These are phyloP conservation scores for Buceros bicornis DNA, from an alignment of 2,797 vertebrate species.

Conservation along the genomic window DNA sequence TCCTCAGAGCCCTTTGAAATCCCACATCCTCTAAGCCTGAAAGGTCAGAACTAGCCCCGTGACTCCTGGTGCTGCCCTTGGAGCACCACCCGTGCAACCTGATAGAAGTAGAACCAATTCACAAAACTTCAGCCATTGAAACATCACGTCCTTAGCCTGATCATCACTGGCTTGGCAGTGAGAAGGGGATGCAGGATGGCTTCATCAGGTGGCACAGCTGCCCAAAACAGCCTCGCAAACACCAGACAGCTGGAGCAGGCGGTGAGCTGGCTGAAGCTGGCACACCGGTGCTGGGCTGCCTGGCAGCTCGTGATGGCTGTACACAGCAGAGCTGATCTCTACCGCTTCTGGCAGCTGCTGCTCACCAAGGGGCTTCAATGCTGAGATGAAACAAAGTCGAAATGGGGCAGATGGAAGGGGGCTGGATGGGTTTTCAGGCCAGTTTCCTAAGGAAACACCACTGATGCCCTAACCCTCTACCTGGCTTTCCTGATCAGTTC, in stretches of 20 bases:
- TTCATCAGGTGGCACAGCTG: not conserved
- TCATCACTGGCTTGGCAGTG: not conserved
- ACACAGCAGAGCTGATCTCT: not conserved
- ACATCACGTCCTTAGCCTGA: not conserved
- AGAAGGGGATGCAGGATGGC: not conserved
- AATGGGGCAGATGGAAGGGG: not conserved
- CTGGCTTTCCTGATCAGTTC: not conserved
- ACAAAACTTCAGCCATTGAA: not conserved
- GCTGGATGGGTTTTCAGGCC: not conserved
- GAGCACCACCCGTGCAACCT: not conserved
- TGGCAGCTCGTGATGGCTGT: not conserved
- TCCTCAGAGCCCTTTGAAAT: constrained; percentile 50
- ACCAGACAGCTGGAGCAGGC: not conserved
- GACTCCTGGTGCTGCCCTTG: not conserved
- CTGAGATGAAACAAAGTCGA: not conserved
- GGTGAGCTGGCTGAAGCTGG: not conserved
- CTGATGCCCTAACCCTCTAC: not conserved
- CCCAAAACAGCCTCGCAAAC: not conserved
- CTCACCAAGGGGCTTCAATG: not conserved
- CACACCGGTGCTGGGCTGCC: not conserved
- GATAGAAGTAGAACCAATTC: not conserved
- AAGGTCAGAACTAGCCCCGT: constrained; percentile 37
- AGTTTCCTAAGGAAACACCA: not conserved
- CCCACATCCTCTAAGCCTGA: constrained; percentile 7
- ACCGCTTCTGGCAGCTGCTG: not conserved